Base-by-base conservation (phyloP, 2,888 invertebrate species). In the Apeira syringaria region DNA sequence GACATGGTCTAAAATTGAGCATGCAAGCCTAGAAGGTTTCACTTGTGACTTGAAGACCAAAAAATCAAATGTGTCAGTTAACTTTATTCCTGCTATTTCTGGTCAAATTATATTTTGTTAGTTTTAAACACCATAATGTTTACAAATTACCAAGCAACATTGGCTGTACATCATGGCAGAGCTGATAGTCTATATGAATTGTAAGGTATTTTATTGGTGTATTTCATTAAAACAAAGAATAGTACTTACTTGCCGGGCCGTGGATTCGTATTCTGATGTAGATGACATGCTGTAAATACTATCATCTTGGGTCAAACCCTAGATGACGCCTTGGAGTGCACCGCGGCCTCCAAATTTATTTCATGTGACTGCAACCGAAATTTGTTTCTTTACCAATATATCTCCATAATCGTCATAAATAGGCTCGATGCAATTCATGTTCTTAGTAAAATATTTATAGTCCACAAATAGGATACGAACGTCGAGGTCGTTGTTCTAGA, bases 221-320 rank as follows among this genome's bases (percentile, higher is more conserved):
- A 25, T 42, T 36, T 39, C 37, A 25, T 10, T 32, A 29, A 15
- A 24, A 35, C 9, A 34, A n/a, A 32, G 26, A 28, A 6, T 47
- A 53, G 36, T 75, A 88, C 90, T 88, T 55, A 90, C 90, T 88
- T 88, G 86, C 77, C 82, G 89, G 88, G 88, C 86, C 87, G 79
- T 69, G 64, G 87, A 67, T 85, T 89, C 85, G 74, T 81, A 82
- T 74, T 89, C 89, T 82, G 88, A 79, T 80, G 88, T 71, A 74
- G 89, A 77, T 73, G 90, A 90, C 90, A 90, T 90, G 74, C 84
- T 86, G 87, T 82, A 77, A 79, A 81, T 74, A 87, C 78, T 83
- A 77, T 79, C 90, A 90, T 90, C 87, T 90, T 90, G 89, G 88
- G 89, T 80, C 78, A 76, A 84, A 70, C 88, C 86, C 88, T 76